Conservation (phyloP, 2,797 vertebrate species). For the Halcyon badia region DNA sequence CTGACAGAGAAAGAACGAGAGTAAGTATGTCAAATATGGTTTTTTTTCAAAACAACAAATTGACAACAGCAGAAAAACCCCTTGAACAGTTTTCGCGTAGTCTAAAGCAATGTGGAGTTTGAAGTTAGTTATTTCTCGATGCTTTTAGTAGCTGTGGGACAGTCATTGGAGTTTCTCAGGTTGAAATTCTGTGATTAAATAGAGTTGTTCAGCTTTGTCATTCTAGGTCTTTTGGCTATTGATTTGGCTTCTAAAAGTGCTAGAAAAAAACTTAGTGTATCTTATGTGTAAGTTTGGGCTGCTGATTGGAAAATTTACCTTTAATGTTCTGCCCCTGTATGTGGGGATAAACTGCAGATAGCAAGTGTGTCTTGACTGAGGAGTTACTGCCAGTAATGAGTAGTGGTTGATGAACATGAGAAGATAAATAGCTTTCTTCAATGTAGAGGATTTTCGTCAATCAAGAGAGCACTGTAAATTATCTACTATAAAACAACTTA, state of each 20-base stretch:
- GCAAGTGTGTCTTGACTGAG: background rate
- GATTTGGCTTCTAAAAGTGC: background rate
- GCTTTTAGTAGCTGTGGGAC: accelerated
- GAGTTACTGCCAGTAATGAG: background rate
- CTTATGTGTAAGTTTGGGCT: background rate
- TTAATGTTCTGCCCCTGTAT: background rate
- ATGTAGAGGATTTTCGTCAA: background rate
- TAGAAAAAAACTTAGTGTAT: background rate
- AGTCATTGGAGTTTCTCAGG: background rate
- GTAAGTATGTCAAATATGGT: constrained; percentile 82
- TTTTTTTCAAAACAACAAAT: background rate
- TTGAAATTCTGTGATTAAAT: background rate
- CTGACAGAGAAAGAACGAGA: constrained; percentile 97
- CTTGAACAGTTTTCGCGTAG: background rate
- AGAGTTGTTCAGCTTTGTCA: background rate
- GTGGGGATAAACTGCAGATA: background rate
- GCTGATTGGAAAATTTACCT: background rate
- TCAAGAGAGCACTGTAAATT: background rate
- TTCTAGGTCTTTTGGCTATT: background rate
- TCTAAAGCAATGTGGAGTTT: accelerated
- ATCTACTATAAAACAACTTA: background rate
- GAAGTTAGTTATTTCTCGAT: background rate
- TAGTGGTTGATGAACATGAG: background rate
- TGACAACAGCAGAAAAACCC: too few species aligned
- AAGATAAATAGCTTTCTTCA: background rate